phyloP scores from a whole-genome alignment of 1,140 invertebrate genomes.

The Nymphalis io region DNA sequence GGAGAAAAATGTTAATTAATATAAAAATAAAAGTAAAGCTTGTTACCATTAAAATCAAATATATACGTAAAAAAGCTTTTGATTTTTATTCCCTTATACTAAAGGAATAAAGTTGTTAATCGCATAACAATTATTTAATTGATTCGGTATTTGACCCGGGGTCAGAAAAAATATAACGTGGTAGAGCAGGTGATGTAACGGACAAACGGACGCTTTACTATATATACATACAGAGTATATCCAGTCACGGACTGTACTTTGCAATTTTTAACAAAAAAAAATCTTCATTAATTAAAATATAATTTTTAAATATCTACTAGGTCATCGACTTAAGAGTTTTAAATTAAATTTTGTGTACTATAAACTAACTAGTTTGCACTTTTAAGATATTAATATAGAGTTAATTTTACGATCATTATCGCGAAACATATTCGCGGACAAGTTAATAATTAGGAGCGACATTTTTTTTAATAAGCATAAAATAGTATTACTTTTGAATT shows the following conservation, averaged over 20 bases:
- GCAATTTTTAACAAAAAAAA: not conserved
- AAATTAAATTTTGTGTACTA: no score
- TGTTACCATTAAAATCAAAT: not conserved
- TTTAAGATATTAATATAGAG: no score
- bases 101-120: not conserved
- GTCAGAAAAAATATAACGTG: conserved; percentile 2
- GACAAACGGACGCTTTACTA: not conserved
- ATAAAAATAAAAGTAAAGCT: no score
- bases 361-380: no score
- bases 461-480: not conserved
- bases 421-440: no score
- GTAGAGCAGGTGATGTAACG: conserved; percentile 2
- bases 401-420: no score
- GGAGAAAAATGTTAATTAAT: no score
- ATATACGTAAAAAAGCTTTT: no score
- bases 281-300: no score
- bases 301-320: no score
- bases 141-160: not conserved
- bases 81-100: not conserved
- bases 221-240: not conserved
- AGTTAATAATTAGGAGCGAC: no score
- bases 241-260: not conserved
- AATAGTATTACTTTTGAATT: not conserved
- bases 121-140: not conserved
- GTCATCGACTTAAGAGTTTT: no score